Conservation (phyloP, 2,113 vertebrate species). For the Phasianus colchicus region DNA sequence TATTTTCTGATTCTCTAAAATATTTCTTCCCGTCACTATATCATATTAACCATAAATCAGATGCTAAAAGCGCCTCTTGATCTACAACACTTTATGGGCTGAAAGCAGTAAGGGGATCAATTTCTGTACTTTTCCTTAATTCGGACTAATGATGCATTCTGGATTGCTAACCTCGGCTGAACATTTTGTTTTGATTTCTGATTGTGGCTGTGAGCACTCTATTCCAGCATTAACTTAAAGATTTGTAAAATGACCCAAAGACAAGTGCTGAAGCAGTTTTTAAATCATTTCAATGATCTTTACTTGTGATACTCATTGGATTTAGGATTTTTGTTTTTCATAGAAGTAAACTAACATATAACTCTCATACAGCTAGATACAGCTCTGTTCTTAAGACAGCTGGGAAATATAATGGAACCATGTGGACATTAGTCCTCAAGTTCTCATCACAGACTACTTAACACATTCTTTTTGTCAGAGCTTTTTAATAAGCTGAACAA, state of each 20-base stretch:
- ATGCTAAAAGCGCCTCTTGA: neutral
- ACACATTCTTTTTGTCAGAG: fast-evolving
- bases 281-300: neutral
- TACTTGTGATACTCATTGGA: neutral
- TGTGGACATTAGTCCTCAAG: neutral
- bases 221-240: neutral
- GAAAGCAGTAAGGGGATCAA: neutral
- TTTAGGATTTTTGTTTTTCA: neutral
- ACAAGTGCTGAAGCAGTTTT: neutral
- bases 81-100: neutral
- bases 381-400: neutral
- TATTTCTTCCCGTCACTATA: neutral
- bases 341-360: neutral
- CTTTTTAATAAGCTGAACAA: neutral
- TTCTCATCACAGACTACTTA: neutral
- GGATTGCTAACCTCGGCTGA: neutral
- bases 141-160: neutral
- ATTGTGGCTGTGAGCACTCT: neutral
- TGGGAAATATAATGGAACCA: neutral
- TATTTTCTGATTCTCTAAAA: neutral
- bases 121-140: neutral
- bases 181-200: neutral
- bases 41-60: neutral
- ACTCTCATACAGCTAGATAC: neutral
- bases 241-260: neutral